Percentiles rank a stretch among this genome's conserved stretches.
phyloP scores from a whole-genome alignment of 2,888 invertebrate species.

The Palloptera scutellata region DNA sequence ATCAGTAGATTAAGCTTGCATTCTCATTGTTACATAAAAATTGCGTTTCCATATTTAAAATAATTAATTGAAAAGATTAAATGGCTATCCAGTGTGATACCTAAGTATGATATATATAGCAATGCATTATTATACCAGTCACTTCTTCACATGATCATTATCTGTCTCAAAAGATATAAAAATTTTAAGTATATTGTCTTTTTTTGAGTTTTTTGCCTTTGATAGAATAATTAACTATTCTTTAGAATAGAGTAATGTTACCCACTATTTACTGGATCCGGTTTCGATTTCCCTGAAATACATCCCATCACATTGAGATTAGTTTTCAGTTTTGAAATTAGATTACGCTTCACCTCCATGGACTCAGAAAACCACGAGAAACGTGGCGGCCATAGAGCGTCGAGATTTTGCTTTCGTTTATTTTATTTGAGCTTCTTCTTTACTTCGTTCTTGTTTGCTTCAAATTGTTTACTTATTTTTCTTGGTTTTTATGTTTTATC shows the following conservation, averaged over 20 bases:
- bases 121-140: too few relatives aligned
- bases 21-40: too few relatives aligned
- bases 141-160: not conserved
- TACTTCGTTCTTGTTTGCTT: too few relatives aligned
- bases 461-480: too few relatives aligned
- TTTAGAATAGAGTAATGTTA: slow-evolving; percentile 8
- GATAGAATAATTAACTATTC: too few relatives aligned
- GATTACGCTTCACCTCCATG: slow-evolving; percentile 46
- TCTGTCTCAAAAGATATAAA: not conserved
- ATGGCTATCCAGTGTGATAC: too few relatives aligned
- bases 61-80: too few relatives aligned
- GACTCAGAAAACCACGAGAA: slow-evolving; percentile 7
- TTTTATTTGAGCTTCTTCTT: too few relatives aligned
- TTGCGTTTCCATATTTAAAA: too few relatives aligned
- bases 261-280: slow-evolving; percentile 34
- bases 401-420: not conserved
- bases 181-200: not conserved
- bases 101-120: too few relatives aligned
- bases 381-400: too few relatives aligned
- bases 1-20: too few relatives aligned
- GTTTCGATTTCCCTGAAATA: slow-evolving; percentile 40
- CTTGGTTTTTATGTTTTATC: not conserved
- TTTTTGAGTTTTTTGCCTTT: not conserved
- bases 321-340: slow-evolving; percentile 45
- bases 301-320: slow-evolving; percentile 51